Base-by-base conservation (phyloP, 2,888 invertebrate species). In the Eristalis pertinax region DNA sequence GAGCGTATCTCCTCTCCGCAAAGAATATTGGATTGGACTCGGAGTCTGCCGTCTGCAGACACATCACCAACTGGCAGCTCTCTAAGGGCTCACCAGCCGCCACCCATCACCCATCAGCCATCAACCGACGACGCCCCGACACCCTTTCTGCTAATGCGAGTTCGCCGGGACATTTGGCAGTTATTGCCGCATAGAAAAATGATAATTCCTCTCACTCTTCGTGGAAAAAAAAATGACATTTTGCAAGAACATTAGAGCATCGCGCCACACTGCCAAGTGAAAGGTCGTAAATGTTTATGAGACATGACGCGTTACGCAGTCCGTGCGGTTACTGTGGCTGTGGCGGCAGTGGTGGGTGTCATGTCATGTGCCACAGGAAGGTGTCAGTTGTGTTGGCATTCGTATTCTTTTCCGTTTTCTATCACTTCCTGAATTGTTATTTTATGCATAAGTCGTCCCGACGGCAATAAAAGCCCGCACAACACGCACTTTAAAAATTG, bases 281-380 rank as follows among this genome's bases (percentile, higher is more conserved):
- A 79, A 84, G 75, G 79, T 84, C 87, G 68, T 87, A 87, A 87
- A 87, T 87, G 87, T 87, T 87, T 87, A 87, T 87, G 87, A 87
- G 87, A 87, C 87, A 87, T 87, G 87, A 87, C 87, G 84, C 84
- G 79, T 70, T 32, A 83, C 64, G 35, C 67, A 5, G n/a, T 38
- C 56, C 22, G 56, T 56, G 63, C 38, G 60, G 29, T 19, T 26
- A 4, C 58, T 64, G 56, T 50, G 26, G 32, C 32, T 32, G 32
- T 10, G 32, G 32, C 32, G 8, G 8, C 32, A 0, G 32, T 10
- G 32, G 64, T 65, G 74, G 67, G 73, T 80, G 80, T 81, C 81
- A 75, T 81, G 81, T 81, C 60, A 80, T 72, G 68, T 83, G 78
- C 50, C 83, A 78, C 86, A 70, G 72, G 68, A 83, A 83, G 83